Conservation (phyloP, 2,113 vertebrate genomes). For the Electrona antarctica region DNA sequence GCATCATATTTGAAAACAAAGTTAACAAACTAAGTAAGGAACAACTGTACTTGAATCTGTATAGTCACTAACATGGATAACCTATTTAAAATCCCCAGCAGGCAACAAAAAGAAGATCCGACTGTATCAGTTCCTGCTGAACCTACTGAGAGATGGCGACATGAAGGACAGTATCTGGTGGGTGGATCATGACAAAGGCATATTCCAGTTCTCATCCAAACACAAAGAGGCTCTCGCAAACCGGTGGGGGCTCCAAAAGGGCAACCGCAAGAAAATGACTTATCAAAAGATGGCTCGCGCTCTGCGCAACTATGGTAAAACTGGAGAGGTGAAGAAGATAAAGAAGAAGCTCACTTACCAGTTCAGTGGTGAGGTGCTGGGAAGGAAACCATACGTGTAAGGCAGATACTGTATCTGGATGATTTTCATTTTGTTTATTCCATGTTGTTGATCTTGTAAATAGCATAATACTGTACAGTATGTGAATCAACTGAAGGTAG, state of each 20-base stretch:
- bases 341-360: conserved; percentile 99
- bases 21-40: conserved; percentile 46
- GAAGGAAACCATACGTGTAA: conserved; percentile 87
- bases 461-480: conserved; percentile 3
- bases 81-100: conserved; percentile 63
- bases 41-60: no score
- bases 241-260: conserved; percentile 98
- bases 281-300: conserved; percentile 99
- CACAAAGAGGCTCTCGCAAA: conserved; percentile 96
- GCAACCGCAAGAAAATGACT: conserved; percentile 99
- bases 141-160: conserved; percentile 93
- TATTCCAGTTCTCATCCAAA: conserved; percentile 99
- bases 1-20: no score
- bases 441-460: conserved; percentile 10
- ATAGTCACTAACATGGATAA: background rate
- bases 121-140: conserved; percentile 96
- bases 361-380: conserved; percentile 97
- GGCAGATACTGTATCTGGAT: conserved; percentile 30
- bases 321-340: conserved; percentile 97
- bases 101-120: conserved; percentile 99
- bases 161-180: conserved; percentile 99
- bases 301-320: conserved; percentile 98
- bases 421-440: conserved; percentile 11
- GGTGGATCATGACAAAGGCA: conserved; percentile 98
- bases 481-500: conserved; percentile 11